Evolutionary conservation across 2,797 vertebrate species (phyloP).

Genomic region (Knipowitschia caucasica): DNA sequence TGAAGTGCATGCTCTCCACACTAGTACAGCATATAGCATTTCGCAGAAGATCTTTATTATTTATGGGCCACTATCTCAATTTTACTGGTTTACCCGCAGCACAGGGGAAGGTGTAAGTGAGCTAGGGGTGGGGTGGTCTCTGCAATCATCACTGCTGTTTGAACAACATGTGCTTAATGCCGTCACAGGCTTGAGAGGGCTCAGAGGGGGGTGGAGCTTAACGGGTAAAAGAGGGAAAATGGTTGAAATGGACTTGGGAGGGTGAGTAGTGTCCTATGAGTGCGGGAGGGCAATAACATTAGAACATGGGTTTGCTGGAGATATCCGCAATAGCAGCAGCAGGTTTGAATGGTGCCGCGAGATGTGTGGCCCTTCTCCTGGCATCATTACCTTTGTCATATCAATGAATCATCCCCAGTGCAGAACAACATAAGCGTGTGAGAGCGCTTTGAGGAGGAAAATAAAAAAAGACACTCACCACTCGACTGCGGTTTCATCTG

Average conservation of each 20-base stretch:
- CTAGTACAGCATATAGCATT: conserved; percentile 74
- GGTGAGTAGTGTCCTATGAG: neutral
- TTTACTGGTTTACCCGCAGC: conserved; percentile 75
- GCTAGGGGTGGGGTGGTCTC: conserved; percentile 43
- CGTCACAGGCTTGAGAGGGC: conserved; percentile 61
- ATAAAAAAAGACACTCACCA: conserved; percentile 16
- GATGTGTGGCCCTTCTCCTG: conserved; percentile 20
- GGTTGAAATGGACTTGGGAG: conserved; percentile 26
- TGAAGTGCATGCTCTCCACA: conserved; percentile 73
- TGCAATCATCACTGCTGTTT: conserved; percentile 49
- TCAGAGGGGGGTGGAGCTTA: conserved; percentile 28
- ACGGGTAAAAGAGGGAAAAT: conserved; percentile 15
- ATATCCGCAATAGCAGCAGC: conserved; percentile 41
- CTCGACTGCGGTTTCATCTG: conserved; percentile 16
- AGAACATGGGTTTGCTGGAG: conserved; percentile 34
- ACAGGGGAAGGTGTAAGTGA: conserved; percentile 38
- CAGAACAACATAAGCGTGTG: conserved; percentile 19
- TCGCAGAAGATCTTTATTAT: conserved; percentile 78
- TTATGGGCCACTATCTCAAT: conserved; percentile 75
- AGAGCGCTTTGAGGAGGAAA: conserved; percentile 21
- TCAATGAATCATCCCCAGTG: conserved; percentile 41
- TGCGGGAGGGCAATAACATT: conserved; percentile 39
- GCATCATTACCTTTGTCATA: conserved; percentile 57
- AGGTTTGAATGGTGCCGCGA: conserved; percentile 38
- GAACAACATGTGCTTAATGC: conserved; percentile 65